A percentile compares a stretch with the other conserved stretches of the same genome.
Conservation (phyloP, 2,888 invertebrate species). For the Chirona hameri region DNA sequence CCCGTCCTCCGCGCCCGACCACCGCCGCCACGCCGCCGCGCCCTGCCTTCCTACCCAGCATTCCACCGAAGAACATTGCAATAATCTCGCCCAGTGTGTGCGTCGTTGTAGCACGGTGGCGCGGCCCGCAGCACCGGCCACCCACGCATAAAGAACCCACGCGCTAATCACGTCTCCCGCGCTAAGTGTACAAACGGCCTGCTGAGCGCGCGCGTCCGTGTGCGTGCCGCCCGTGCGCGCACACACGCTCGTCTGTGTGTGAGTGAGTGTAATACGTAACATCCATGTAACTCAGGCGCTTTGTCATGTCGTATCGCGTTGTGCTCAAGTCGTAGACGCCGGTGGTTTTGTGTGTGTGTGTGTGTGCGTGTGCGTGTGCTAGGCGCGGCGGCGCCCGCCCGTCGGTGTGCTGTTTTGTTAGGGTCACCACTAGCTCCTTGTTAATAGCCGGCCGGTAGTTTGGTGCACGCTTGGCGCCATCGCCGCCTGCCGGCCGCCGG, state of each 20-base stretch:
- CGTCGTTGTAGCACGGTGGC: neutral
- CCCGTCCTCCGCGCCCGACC: neutral
- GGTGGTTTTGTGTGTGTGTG: neutral
- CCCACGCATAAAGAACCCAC: slow-evolving; percentile 1
- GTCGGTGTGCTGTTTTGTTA: slow-evolving; percentile 26
- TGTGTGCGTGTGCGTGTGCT: neutral
- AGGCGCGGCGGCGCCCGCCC: neutral
- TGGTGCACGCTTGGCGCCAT: neutral
- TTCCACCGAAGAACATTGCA: slow-evolving; percentile 9
- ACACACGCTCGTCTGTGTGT: neutral
- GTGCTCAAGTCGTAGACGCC: slow-evolving; percentile 24
- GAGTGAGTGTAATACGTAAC: slow-evolving; percentile 4
- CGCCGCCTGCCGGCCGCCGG: neutral
- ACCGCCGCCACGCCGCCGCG: slow-evolving; percentile 3
- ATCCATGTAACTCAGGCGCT: slow-evolving; percentile 28
- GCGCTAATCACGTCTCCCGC: slow-evolving; percentile 1
- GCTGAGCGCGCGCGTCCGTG: neutral
- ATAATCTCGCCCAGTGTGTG: neutral
- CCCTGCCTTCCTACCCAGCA: slow-evolving; percentile 4
- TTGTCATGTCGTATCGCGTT: slow-evolving; percentile 14
- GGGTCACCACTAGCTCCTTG: neutral
- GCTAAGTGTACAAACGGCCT: slow-evolving; percentile 24
- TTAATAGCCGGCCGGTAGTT: neutral
- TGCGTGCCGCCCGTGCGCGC: neutral
- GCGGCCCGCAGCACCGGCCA: neutral